These are phyloP conservation scores for Apamea sordens DNA, from an alignment of 2,888 invertebrate species.

Conservation along the genomic window DNA sequence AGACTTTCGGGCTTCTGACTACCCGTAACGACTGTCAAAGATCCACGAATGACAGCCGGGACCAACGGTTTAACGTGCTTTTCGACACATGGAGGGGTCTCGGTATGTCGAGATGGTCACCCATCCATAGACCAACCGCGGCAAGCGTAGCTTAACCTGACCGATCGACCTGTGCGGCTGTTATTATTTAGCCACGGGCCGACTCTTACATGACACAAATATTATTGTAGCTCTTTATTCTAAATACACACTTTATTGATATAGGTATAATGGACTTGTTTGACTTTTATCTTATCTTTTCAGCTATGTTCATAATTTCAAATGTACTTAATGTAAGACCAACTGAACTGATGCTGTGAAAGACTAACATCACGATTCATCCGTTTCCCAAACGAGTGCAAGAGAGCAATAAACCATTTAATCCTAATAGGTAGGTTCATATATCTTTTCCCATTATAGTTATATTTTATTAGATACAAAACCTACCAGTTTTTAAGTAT, in stretches of 20 bases:
- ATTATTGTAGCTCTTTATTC: background rate
- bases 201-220: background rate
- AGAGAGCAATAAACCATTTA: slow-evolving; percentile 2
- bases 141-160: too few relatives aligned
- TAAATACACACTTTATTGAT: background rate
- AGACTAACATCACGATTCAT: background rate
- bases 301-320: background rate
- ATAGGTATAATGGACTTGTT: background rate
- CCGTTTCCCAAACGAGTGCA: background rate
- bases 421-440: slow-evolving; percentile 12
- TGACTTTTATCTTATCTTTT: background rate
- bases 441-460: slow-evolving; percentile 24
- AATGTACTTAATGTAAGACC: background rate
- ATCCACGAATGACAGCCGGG: too few relatives aligned
- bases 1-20: too few relatives aligned
- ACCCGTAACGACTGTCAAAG: too few relatives aligned
- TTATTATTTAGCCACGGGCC: too few relatives aligned
- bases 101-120: too few relatives aligned
- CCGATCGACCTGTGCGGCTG: too few relatives aligned
- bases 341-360: background rate
- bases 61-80: too few relatives aligned
- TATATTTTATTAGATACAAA: slow-evolving; percentile 42
- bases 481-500: slow-evolving; percentile 34
- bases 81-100: too few relatives aligned
- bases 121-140: too few relatives aligned